Base-by-base conservation (phyloP, 1,140 invertebrate genomes). In the Luehdorfia chinensis region DNA sequence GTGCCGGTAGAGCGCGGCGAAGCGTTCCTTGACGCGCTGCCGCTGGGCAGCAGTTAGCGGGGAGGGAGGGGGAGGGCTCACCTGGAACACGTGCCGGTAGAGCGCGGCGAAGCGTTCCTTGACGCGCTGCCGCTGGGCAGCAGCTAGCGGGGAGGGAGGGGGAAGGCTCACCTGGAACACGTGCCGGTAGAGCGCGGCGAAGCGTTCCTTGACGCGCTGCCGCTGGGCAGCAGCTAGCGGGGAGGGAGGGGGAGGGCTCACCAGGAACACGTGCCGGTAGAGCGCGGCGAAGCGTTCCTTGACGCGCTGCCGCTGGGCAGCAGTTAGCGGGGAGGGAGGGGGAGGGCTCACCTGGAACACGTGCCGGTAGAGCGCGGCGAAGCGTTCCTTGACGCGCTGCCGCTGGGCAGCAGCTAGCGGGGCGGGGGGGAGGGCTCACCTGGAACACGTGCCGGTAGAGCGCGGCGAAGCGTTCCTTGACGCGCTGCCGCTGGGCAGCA, bases 151-250 rank as follows among this genome's bases (percentile, higher is more conserved):
- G n/a, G n/a, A n/a, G n/a, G n/a, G n/a, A n/a, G n/a, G n/a, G n/a
- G n/a, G n/a, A n/a, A n/a, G n/a, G n/a, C n/a, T 84, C 66, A 96
- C 95, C 88, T 95, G 94, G 83, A 96, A 96, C 50, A 96, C 93
- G 75, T 96, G 94, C 51, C 92, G 88, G 80, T 97, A 96, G 4
- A 97, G 89, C 56, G 93, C 91, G 30, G 92, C 91, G 78, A 95
- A 97, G 74, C 94, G 94, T 39, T 95, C 94, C 70, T 94, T 94
- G 31, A 96, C 90, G n/a, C 93, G 87, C 60, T 94, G 91, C 41
- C 92, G 15, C 9, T 18, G 4, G 9, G 34, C 14, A n/a, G n/a
- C n/a, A n/a, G n/a, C n/a, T n/a, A n/a, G n/a, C n/a, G n/a, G n/a
- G n/a, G n/a, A n/a, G n/a, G n/a, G n/a, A n/a, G n/a, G n/a, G n/a